Percentiles rank a stretch among this genome's conserved stretches.
These are phyloP conservation scores for Digitonthophagus gazella DNA, from an alignment of 2,888 invertebrate genomes.

Conservation along the genomic window DNA sequence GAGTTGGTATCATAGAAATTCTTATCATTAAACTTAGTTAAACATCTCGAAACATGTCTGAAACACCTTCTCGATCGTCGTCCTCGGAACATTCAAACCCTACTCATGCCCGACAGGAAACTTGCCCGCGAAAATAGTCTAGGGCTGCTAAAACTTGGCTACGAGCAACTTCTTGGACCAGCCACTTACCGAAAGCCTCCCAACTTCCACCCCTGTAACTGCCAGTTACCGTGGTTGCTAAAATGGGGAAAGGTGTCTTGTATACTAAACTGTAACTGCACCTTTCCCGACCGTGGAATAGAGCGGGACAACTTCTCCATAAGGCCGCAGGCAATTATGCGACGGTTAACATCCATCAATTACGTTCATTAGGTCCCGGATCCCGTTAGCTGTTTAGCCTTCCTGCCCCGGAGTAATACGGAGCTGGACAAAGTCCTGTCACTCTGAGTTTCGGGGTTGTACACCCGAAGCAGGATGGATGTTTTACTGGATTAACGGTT, in stretches of 20 bases:
- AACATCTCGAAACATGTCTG: background rate
- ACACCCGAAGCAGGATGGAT: no score
- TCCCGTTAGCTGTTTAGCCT: background rate
- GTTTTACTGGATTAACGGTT: no score
- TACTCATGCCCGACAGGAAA: background rate
- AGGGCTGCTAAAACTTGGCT: background rate
- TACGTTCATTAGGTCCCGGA: conserved; percentile 24
- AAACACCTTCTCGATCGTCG: background rate
- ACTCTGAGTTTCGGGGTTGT: background rate
- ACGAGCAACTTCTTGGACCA: background rate
- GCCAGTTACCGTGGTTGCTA: background rate
- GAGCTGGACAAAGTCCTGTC: background rate
- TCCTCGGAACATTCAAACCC: background rate
- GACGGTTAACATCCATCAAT: conserved; percentile 26
- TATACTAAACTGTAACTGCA: conserved; percentile 12
- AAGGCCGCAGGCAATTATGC: conserved; percentile 18
- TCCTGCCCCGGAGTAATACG: background rate
- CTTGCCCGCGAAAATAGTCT: background rate
- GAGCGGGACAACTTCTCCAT: background rate
- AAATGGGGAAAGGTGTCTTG: conserved; percentile 5
- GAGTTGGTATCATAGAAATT: background rate
- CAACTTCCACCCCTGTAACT: background rate
- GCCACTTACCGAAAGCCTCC: background rate
- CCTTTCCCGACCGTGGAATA: conserved; percentile 5
- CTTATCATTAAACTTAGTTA: background rate